Evolutionary conservation across 2,888 invertebrate genomes (phyloP).

Genomic region (Hylaea fasciaria): DNA sequence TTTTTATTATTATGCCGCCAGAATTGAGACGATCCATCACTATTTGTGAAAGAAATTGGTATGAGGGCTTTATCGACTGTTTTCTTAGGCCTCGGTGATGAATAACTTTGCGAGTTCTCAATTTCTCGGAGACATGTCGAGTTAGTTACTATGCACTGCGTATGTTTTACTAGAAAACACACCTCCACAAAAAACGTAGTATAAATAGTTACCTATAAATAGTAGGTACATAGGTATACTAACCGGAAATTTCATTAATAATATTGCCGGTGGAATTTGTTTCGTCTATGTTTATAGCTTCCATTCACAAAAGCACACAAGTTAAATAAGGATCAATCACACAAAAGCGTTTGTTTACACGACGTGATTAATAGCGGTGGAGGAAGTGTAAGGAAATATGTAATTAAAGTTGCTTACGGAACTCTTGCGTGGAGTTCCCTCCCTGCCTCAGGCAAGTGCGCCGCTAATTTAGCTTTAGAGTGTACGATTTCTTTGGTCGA

Average conservation of each 20-base stretch:
- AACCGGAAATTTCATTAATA: neutral
- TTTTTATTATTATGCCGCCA: slow-evolving; percentile 52
- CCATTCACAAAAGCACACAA: slow-evolving; percentile 4
- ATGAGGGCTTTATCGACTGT: slow-evolving; percentile 39
- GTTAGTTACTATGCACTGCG: neutral
- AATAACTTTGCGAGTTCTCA: slow-evolving; percentile 22
- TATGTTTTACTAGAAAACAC: neutral
- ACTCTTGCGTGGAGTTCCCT: slow-evolving; percentile 14
- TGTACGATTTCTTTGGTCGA: neutral
- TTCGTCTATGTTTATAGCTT: too few species aligned
- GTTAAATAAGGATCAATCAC: slow-evolving; percentile 6
- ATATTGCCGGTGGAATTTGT: neutral
- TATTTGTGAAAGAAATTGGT: slow-evolving; percentile 41
- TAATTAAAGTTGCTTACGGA: slow-evolving; percentile 40
- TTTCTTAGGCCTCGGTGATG: slow-evolving; percentile 26
- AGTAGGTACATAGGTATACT: too few species aligned
- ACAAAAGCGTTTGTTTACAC: slow-evolving; percentile 29
- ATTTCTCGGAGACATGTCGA: slow-evolving; percentile 1
- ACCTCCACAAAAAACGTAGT: too few species aligned
- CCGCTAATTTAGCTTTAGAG: slow-evolving; percentile 1
- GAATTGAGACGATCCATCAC: slow-evolving; percentile 50
- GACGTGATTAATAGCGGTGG: slow-evolving; percentile 39
- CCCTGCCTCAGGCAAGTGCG: slow-evolving; percentile 1
- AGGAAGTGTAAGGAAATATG: slow-evolving; percentile 37
- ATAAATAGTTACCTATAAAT: too few species aligned